phyloP scores from a whole-genome alignment of 2,113 vertebrate species.

The Chrysemys picta region DNA sequence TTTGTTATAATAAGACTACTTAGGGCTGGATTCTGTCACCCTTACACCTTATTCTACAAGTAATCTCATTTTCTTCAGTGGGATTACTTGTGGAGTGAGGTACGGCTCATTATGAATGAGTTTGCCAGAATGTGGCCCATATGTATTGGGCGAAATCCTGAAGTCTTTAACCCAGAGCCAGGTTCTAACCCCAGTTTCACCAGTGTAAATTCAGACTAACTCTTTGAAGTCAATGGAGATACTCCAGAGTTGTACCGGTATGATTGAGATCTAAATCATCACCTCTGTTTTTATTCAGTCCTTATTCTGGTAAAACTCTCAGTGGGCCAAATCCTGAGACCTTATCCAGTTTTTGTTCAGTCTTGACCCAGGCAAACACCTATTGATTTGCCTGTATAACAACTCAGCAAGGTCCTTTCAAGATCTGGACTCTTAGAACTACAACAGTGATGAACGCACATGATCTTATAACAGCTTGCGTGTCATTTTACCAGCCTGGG shows the following conservation, averaged over 20 bases:
- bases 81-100: neutral
- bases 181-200: neutral
- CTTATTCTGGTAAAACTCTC: neutral
- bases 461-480: neutral
- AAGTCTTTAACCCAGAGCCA: neutral
- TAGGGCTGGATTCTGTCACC: slow-evolving; percentile 12
- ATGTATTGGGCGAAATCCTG: neutral
- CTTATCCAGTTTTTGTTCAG: slow-evolving; percentile 14
- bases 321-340: neutral
- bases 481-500: slow-evolving; percentile 29
- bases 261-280: slow-evolving; percentile 7
- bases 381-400: neutral
- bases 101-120: neutral
- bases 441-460: slow-evolving; percentile 2
- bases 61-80: neutral
- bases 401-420: neutral
- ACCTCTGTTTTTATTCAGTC: neutral
- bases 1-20: neutral
- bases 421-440: neutral
- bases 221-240: neutral
- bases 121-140: neutral
- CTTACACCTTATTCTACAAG: neutral
- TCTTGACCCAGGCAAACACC: neutral
- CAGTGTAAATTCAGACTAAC: neutral
- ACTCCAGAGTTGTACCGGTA: neutral